Percentiles rank a stretch among this genome's conserved stretches.
phyloP scores from a whole-genome alignment of 2,888 invertebrate genomes.

The Pocota personata region DNA sequence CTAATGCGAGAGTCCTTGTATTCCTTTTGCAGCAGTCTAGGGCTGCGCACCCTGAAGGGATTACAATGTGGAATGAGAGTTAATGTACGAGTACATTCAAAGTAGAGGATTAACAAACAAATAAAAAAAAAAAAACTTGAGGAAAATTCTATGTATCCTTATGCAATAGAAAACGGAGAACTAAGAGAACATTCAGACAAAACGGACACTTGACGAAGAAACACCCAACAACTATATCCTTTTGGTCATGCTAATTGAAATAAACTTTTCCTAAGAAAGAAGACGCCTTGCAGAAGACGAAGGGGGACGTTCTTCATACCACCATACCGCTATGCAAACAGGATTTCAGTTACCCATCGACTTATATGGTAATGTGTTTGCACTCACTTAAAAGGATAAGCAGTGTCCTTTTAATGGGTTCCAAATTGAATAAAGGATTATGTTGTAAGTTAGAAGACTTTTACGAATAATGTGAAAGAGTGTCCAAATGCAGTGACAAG shows the following conservation, averaged over 20 bases:
- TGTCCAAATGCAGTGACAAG: not conserved
- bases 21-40: conserved; percentile 10
- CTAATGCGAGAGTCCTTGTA: conserved; percentile 46
- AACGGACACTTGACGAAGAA: not conserved
- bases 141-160: not conserved
- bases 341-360: conserved; percentile 22
- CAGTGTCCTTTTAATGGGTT: conserved; percentile 83
- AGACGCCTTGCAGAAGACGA: not conserved
- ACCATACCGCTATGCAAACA: conserved; percentile 14
- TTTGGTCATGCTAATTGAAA: conserved; percentile 45
- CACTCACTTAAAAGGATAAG: conserved; percentile 83
- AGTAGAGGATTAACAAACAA: conserved; percentile 14
- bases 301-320: not conserved
- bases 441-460: conserved; percentile 80
- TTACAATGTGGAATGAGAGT: conserved; percentile 30
- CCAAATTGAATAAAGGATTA: conserved; percentile 83
- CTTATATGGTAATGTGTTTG: conserved; percentile 83
- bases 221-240: conserved; percentile 9
- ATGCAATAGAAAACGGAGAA: not conserved
- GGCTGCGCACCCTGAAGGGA: conserved; percentile 37
- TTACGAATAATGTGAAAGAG: not conserved
- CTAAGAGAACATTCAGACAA: too few species aligned
- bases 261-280: conserved; percentile 38
- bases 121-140: conserved; percentile 15
- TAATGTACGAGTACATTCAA: conserved; percentile 34